Percentiles rank a stretch among this genome's conserved stretches.
phyloP scores from a whole-genome alignment of 2,797 vertebrate species.

The Peromyscus nudipes region DNA sequence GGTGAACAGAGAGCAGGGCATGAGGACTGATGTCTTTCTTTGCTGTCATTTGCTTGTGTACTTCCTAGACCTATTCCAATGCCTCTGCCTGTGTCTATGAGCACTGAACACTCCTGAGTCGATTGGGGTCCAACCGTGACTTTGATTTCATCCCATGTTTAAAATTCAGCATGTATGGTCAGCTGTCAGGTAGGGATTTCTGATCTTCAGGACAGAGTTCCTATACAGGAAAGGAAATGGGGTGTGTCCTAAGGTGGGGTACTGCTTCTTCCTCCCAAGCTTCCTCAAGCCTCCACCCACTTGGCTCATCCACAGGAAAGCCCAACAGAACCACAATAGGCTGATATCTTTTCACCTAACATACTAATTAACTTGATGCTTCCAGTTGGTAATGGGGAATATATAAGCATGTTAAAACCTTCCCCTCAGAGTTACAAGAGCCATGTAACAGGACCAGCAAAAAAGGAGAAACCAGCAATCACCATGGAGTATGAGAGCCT shows the following conservation, averaged over 20 bases:
- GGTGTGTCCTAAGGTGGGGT: neutral
- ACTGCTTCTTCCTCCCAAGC: neutral
- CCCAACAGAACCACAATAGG: neutral
- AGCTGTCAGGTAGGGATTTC: neutral
- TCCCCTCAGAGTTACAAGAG: neutral
- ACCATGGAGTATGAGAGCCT: neutral
- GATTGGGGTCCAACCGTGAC: neutral
- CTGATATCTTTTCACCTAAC: neutral
- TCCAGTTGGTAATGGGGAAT: neutral
- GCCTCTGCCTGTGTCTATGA: neutral
- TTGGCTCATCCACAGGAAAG: neutral
- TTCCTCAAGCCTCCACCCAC: neutral
- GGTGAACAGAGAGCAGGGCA: neutral
- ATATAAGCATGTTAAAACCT: constrained; percentile 33
- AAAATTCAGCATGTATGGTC: neutral
- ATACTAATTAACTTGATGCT: neutral
- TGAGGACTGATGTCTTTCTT: accelerated
- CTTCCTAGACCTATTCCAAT: neutral
- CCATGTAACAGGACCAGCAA: neutral
- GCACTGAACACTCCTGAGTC: neutral
- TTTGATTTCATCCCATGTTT: neutral
- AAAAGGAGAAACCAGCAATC: neutral
- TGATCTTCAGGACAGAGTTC: neutral
- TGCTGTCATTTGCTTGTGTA: neutral
- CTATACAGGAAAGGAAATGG: neutral